phyloP scores from a whole-genome alignment of 2,888 invertebrate species.

The Liopterus haemorrhoidalis region DNA sequence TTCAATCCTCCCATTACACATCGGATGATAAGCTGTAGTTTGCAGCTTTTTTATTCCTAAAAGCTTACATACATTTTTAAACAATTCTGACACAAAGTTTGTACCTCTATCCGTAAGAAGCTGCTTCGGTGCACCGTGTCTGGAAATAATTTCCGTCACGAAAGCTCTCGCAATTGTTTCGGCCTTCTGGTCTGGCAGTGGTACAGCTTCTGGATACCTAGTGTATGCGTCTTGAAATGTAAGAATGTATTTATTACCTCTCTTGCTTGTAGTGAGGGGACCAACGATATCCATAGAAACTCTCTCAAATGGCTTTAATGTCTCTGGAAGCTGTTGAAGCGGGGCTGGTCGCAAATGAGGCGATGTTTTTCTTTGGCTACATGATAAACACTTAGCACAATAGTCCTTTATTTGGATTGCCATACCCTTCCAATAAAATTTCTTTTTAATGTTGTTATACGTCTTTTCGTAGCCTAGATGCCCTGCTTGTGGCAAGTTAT shows the following conservation, averaged over 20 bases:
- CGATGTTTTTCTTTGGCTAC: constrained; percentile 32
- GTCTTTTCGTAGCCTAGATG: constrained; percentile 37
- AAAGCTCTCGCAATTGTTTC: constrained; percentile 32
- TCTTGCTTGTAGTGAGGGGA: constrained; percentile 28
- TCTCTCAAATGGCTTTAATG: constrained; percentile 28
- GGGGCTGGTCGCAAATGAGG: constrained; percentile 28
- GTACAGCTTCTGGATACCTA: constrained; percentile 34
- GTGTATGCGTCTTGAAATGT: constrained; percentile 34
- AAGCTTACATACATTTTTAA: constrained; percentile 31
- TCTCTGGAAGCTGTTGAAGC: constrained; percentile 28
- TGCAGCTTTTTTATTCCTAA: constrained; percentile 31
- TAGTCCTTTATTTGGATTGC: constrained; percentile 30
- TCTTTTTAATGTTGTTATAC: constrained; percentile 23
- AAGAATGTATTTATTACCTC: constrained; percentile 34
- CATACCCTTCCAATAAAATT: constrained; percentile 34
- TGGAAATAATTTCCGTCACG: constrained; percentile 30
- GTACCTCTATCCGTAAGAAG: constrained; percentile 35
- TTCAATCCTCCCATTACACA: constrained; percentile 36
- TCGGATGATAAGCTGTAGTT: constrained; percentile 35
- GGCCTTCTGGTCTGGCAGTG: constrained; percentile 33
- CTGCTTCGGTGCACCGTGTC: constrained; percentile 33
- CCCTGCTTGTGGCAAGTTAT: constrained; percentile 30
- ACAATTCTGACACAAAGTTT: constrained; percentile 33
- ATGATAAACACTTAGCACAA: constrained; percentile 30
- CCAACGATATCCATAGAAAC: constrained; percentile 35